Base-by-base conservation (phyloP, 1,140 invertebrate genomes). In the Drosophila setifemur region DNA sequence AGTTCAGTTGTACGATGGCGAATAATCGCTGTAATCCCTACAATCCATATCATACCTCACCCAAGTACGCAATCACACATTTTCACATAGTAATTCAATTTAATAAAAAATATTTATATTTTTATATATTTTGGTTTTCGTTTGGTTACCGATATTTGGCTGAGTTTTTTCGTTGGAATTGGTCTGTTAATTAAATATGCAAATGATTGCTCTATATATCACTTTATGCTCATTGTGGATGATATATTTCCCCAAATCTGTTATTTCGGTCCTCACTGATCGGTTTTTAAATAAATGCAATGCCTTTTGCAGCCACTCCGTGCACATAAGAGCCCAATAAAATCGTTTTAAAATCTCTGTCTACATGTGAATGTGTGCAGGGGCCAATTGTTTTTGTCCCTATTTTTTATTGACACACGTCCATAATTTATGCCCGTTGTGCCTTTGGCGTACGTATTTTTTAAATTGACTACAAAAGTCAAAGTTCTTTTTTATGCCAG, bases 341-440 rank as follows among this genome's bases (percentile, higher is more conserved):
- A 71, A 71, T 71, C 67, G 68, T 71, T 71, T 71, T 71, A 67
- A 71, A 71, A 67, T 66, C 52, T 52, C 39, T 57, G 40, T 29
- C 35, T 31, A 26, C 14, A 16, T 42, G 42, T 14, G 28, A 31
- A 8, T 14, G 16, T 23, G n/a, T 23, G 35, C 3, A 14, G 21
- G 43, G 14, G 25, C 12, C 9, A 33, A 21, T 47, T 31, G 26
- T 31, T 47, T 31, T 31, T 47, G 44, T 16, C 11, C 11, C 19
- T 47, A 47, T 33, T 47, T 47, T 29, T 47, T 47, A 31, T 31
- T 47, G 26, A 19, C 28, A 47, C 44, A 47, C 26, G 44, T 47
- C 12, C 26, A 47, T 47, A 47, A 47, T 47, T 47, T 47, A 47
- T 47, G 44, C 5, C n/a, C 4, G 25, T 4, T 31, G 26, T 11